Evolutionary conservation across 2,888 invertebrate genomes (phyloP), one percentile per base, ranked within the genome.

Genomic region (Eupelmus urozonus): DNA sequence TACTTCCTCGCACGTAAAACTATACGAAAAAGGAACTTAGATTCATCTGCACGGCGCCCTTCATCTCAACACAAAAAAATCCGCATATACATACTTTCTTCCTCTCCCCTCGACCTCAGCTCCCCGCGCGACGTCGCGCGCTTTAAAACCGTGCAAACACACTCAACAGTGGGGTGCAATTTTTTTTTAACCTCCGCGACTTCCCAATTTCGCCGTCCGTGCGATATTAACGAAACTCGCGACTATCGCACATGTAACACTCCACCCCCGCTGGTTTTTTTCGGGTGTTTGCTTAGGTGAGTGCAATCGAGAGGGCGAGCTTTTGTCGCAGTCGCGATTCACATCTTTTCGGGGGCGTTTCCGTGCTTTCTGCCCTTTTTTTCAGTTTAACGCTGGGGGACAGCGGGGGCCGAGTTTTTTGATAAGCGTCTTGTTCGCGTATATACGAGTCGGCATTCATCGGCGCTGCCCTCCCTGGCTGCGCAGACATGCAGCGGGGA

Each of bases 171-270:
- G 34, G 9, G 34, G 34, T 34, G 34, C 5, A 34, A 9, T 34
- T 34, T 23, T 53, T 4, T 23, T 4, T 25, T 20, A 1, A 13
- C 20, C 20, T 29, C 67, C n/a, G 20, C 53, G 53, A 53, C 53
- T 53, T 53, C 53, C 25, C 59, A 59, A 29, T 59, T 59, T 59
- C 27, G 59, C 53, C 53, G 9, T 16, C 18, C 34, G 34, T 34
- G 34, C 9, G 34, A 34, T 34, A 34, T 34, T 34, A 13, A 7
- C 55, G 55, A 62, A 73, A 78, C 71, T 78, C 71, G 72, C 40
- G 62, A 59, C 59, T 72, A n/a, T n/a, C n/a, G n/a, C n/a, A n/a
- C n/a, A n/a, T n/a, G n/a, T n/a, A n/a, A n/a, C n/a, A n/a, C n/a
- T n/a, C n/a, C n/a, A n/a, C n/a, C n/a, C 3, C 34, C 34, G 9